These are phyloP conservation scores for Griposia aprilina DNA, from an alignment of 2,888 invertebrate species.

Conservation along the genomic window DNA sequence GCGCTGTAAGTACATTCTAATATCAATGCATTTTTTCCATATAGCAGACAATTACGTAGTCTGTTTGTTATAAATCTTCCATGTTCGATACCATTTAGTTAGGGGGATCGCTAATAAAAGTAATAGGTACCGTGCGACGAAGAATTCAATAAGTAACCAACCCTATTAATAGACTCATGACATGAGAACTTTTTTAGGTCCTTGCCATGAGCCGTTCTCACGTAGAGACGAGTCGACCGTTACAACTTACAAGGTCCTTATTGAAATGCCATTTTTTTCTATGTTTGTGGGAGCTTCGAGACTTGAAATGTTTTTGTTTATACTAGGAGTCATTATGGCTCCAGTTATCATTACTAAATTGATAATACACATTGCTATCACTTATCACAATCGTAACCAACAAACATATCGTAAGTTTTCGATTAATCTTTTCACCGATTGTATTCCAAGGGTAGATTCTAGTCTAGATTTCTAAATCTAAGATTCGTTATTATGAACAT, in stretches of 20 bases:
- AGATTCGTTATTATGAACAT: constrained; percentile 9
- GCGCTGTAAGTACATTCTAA: constrained; percentile 41
- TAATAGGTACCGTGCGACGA: constrained; percentile 24
- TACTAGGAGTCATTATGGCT: not conserved
- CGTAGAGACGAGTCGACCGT: constrained; percentile 49
- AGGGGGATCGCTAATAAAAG: constrained; percentile 46
- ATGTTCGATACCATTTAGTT: constrained; percentile 33
- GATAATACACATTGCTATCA: constrained; percentile 31
- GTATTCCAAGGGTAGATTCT: constrained; percentile 12
- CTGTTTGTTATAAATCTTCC: constrained; percentile 33
- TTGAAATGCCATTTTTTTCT: constrained; percentile 24
- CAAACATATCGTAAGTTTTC: constrained; percentile 28
- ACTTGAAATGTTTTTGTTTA: constrained; percentile 12
- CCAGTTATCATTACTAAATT: constrained; percentile 12
- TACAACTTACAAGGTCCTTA: constrained; percentile 31
- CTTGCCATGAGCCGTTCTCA: constrained; percentile 55
- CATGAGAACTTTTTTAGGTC: constrained; percentile 59
- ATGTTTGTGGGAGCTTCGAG: constrained; percentile 8
- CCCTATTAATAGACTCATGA: constrained; percentile 61
- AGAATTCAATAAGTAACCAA: constrained; percentile 44
- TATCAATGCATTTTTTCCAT: constrained; percentile 51
- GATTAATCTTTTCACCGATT: constrained; percentile 19
- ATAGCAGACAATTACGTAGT: constrained; percentile 9
- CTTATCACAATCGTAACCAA: constrained; percentile 29
- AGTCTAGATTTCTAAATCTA: constrained; percentile 1